Percentiles rank a stretch among this genome's conserved stretches.
Conservation (phyloP, 2,888 invertebrate genomes). For the Danaus chrysippus region DNA sequence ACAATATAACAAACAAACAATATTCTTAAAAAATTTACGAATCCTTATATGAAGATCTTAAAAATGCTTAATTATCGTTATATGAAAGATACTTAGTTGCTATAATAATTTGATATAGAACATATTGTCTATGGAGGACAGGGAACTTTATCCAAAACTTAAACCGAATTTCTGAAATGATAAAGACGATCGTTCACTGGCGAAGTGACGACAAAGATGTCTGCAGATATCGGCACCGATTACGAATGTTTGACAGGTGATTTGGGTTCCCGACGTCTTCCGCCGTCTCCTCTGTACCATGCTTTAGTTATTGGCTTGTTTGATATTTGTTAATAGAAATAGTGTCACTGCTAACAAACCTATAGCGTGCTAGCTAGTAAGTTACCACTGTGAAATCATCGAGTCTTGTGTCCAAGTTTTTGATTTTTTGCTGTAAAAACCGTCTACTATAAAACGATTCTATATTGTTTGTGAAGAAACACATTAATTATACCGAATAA, state of each 20-base stretch:
- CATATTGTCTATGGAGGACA: background rate
- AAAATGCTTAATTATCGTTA: too few relatives aligned
- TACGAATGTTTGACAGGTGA: slow-evolving; percentile 73
- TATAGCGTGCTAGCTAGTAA: too few relatives aligned
- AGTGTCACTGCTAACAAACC: background rate
- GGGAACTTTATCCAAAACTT: slow-evolving; percentile 41
- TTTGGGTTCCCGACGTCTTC: slow-evolving; percentile 70
- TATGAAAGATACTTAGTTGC: too few relatives aligned
- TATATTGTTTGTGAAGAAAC: too few relatives aligned
- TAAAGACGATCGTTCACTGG: slow-evolving; percentile 48
- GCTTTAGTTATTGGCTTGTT: slow-evolving; percentile 7
- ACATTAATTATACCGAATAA: too few relatives aligned
- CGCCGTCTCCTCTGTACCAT: slow-evolving; percentile 41
- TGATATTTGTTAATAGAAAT: slow-evolving; percentile 1
- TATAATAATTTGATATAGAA: background rate
- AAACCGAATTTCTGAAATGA: slow-evolving; percentile 36
- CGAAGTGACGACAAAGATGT: slow-evolving; percentile 68
- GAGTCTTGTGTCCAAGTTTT: too few relatives aligned
- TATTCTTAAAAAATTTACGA: too few relatives aligned
- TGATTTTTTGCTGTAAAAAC: too few relatives aligned
- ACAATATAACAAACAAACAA: too few relatives aligned
- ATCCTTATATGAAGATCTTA: too few relatives aligned
- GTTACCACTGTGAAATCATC: too few relatives aligned
- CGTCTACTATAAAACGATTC: too few relatives aligned
- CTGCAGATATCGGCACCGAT: slow-evolving; percentile 61